Evolutionary conservation across 2,888 invertebrate species (phyloP), one percentile per base, ranked within the genome.

Genomic region (Agrotis ipsilon): DNA sequence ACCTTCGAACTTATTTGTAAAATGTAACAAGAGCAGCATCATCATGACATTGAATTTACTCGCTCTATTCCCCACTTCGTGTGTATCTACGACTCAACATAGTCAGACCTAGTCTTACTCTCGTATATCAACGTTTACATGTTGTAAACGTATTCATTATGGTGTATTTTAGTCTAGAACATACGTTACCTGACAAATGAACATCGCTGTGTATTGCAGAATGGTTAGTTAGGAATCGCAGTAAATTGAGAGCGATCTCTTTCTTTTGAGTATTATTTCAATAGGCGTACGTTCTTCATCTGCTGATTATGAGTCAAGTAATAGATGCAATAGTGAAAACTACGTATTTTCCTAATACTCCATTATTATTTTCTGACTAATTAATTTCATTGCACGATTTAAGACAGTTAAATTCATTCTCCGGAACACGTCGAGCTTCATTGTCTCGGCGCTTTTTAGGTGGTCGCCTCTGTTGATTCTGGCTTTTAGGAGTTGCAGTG

Each of bases 41-140:
- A 60, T 58, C 59, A 57, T 71, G 83, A 73, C 82, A 83, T 82
- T 81, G 78, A 81, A 75, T 58, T 54, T 39, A 27, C 68, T 65
- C 61, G 54, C 51, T 79, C 24, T 60, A 43, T 21, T n/a, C 57
- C n/a, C 4, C 51, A 68, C 68, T 69, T 70, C 71, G 66, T 51
- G 19, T 68, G 54, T 32, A 64, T n/a, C 46, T 54, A 61, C 21
- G 39, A 62, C 49, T 51, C 55, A 57, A 62, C 59, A 62, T 46
- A 59, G 19, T 57, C 67, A 61, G 65, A 64, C 66, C 60, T 66
- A 39, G 6, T n/a, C 61, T 59, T 55, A 51, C 39, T 39, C 39
- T 39, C 39, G 39, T 39, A 39, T 39, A 39, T 39, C 39, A 39
- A 39, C 39, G 72, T 75, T 59, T 62, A 71, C 48, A 75, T 59